Evolutionary conservation across 2,113 vertebrate genomes (phyloP), one percentile per base, ranked within the genome.

Genomic region (Odocoileus hemionus): DNA sequence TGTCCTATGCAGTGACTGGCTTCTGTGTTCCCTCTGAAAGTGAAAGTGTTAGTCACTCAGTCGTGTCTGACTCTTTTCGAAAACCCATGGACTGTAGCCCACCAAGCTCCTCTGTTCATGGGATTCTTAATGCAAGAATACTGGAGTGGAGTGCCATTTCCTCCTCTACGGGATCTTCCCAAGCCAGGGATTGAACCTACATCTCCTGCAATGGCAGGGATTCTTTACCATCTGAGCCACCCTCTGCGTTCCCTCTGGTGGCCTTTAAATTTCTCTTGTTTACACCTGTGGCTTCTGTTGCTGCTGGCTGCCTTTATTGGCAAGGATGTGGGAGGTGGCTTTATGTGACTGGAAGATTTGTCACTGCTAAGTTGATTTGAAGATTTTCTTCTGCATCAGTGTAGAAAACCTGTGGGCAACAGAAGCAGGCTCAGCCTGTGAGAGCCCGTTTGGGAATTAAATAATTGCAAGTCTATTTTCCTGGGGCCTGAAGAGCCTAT

Each of bases 321-420:
- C 67, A 64, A 61, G 47, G 36, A 74, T 92, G 92, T 96, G 74
- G 30, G 33, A 39, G 19, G 9, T 57, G 45, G 26, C 47, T 89
- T 86, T 89, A 25, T 52, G 52, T 96, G 52, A 89, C 78, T 90
- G 86, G 78, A 89, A 97, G 58, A 16, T 74, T 89, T 97, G 90
- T 92, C 94, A 60, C 83, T 45, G 50, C 9, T 93, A 94, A 95
- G 50, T 78, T 86, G 79, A 87, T 50, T 28, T 80, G 93, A 94
- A 96, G 87, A 74, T 79, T 96, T 97, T 90, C 91, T 57, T 76
- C 64, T 92, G 39, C 36, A 76, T 95, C 88, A 60, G 52, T 79
- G 79, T 50, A 79, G 84, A 57, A 96, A 64, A 83, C 33, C 28
- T 54, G 39, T 43, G 57, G 39, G 52, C 17, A 50, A 26, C 50